Conservation (phyloP, 1,140 invertebrate species). For the Apolygus lucorum region DNA sequence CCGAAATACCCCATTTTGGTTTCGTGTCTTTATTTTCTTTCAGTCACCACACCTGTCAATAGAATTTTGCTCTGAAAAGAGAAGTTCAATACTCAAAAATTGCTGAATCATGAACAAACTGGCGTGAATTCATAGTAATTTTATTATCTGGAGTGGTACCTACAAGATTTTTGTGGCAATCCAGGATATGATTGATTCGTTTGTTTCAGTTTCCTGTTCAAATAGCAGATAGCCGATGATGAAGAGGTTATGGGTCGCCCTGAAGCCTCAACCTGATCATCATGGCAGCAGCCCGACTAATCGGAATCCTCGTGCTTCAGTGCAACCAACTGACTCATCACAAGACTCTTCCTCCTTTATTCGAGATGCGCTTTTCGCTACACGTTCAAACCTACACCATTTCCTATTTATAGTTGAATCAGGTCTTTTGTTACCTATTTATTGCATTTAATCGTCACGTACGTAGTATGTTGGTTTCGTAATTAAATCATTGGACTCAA, state of each 20-base stretch:
- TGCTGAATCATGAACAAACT: not conserved
- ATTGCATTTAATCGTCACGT: too few relatives aligned
- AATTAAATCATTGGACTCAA: too few relatives aligned
- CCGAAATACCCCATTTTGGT: too few relatives aligned
- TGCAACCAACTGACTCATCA: too few relatives aligned
- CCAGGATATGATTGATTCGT: constrained; percentile 17
- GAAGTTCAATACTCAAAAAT: not conserved
- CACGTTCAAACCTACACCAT: too few relatives aligned
- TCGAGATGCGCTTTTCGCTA: too few relatives aligned
- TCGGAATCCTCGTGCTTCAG: too few relatives aligned
- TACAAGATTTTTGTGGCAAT: not conserved
- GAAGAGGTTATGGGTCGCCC: not conserved
- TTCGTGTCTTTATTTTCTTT: not conserved
- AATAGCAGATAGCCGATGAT: constrained; percentile 38
- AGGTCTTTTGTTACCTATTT: too few relatives aligned
- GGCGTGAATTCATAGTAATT: not conserved
- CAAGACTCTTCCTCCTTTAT: too few relatives aligned
- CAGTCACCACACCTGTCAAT: not conserved
- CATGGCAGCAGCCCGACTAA: too few relatives aligned
- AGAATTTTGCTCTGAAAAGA: not conserved
- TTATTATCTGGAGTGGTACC: not conserved
- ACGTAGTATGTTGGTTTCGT: too few relatives aligned
- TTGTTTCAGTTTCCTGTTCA: constrained; percentile 55
- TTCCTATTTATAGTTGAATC: too few relatives aligned
- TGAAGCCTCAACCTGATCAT: not conserved